A percentile compares a stretch with the other conserved stretches of the same genome.
Evolutionary conservation across 2,888 invertebrate species (phyloP).

Genomic region (Adelognathus sp.): DNA sequence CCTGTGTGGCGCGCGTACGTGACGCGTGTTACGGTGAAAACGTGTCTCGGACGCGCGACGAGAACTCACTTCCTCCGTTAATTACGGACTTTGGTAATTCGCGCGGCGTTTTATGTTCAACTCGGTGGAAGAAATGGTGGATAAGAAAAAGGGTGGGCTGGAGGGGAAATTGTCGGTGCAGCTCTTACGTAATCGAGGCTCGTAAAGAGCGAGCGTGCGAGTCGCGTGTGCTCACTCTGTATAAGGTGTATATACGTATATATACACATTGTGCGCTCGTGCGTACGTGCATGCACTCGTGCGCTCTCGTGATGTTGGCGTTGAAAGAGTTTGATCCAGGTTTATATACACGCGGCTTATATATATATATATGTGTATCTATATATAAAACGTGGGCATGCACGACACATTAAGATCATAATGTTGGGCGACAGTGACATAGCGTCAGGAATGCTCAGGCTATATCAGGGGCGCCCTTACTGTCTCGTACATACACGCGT

Average conservation of each 20-base stretch:
- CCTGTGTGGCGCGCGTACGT: neutral
- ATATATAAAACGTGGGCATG: conserved; percentile 53
- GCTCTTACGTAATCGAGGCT: conserved; percentile 53
- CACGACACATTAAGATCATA: conserved; percentile 74
- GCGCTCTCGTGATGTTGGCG: conserved; percentile 8
- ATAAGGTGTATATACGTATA: neutral
- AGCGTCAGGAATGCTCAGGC: conserved; percentile 71
- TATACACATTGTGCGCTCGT: conserved; percentile 18
- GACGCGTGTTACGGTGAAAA: conserved; percentile 19
- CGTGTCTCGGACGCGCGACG: conserved; percentile 1
- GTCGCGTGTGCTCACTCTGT: conserved; percentile 26
- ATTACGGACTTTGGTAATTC: conserved; percentile 54
- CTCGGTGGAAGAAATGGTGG: neutral
- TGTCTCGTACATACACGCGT: neutral
- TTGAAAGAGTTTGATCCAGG: conserved; percentile 5
- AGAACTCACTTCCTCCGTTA: conserved; percentile 40
- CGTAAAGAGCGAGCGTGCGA: conserved; percentile 43
- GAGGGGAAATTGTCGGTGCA: conserved; percentile 26
- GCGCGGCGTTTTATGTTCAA: conserved; percentile 24
- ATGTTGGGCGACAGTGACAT: conserved; percentile 74
- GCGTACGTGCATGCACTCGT: conserved; percentile 23
- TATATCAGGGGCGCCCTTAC: conserved; percentile 43
- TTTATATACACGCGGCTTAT: neutral
- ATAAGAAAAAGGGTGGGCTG: neutral
- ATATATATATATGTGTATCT: conserved; percentile 10